Evolutionary conservation across 2,113 vertebrate genomes (phyloP), one percentile per base, ranked within the genome.

Genomic region (Malurus alboscapulatus): DNA sequence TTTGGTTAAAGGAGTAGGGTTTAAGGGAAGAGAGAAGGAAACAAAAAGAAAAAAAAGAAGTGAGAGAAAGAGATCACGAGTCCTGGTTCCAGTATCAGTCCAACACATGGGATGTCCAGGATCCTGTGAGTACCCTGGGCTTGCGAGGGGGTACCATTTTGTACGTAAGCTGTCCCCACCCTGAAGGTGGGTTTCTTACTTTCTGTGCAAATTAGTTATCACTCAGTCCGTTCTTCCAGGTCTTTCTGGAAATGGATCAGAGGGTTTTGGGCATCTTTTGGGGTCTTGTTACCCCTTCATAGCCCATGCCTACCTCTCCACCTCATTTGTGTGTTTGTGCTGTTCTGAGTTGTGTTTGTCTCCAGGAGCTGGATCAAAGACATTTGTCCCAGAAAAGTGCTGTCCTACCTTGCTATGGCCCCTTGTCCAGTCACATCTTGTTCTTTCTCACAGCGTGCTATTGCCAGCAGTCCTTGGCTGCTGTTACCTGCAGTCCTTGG

Each of bases 201-300:
- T 65, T 13, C 26, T 27, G 0, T 50, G 51, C 18, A 24, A 24
- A 29, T 58, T 36, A 58, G 5, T 65, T 26, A 30, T 6, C 4
- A 4, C 8, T 54, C 17, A 25, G 25, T 42, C 30, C 5, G 1
- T 72, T 72, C 36, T 50, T 87, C 6, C 21, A 4, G 5, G 14
- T 21, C 17, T 3, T 57, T 65, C 14, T 80, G 51, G 44, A 80
- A 66, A 11, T 24, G 27, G 12, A 7, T 58, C 22, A 32, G 32
- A 51, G 15, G 22, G 5, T 12, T 73, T 50, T 0, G 1, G 17
- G 12, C 5, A 2, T 54, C 17, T 65, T 36, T 18, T 36, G 5
- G 1, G 1, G 42, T 57, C 36, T 57, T 32, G 10, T 32, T 38
- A 29, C 10, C 12, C 16, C 12, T 14, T 9, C 0, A 25, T 38